Percentiles rank a stretch among this genome's conserved stretches.
These are phyloP conservation scores for Semibalanus balanoides DNA, from an alignment of 1,140 invertebrate genomes.

Conservation along the genomic window DNA sequence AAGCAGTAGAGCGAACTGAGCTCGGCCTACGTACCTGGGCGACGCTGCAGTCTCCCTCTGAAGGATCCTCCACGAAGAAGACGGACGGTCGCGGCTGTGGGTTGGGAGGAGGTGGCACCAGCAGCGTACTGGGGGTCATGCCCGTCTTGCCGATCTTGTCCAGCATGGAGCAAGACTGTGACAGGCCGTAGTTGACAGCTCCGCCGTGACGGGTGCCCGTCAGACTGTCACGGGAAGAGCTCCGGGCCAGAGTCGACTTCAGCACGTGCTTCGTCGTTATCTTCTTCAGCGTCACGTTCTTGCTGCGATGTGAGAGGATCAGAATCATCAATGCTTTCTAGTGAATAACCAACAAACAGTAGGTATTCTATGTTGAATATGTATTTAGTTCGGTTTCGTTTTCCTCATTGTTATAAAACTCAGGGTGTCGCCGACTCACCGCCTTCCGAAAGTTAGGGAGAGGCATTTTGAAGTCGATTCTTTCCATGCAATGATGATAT, in stretches of 20 bases:
- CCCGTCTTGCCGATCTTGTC: neutral
- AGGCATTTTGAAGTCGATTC: too few relatives aligned
- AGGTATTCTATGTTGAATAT: too few relatives aligned
- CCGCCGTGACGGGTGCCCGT: neutral
- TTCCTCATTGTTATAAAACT: too few relatives aligned
- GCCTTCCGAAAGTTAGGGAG: too few relatives aligned
- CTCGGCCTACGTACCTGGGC: neutral
- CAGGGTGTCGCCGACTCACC: too few relatives aligned
- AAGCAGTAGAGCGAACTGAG: too few relatives aligned
- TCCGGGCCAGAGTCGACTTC: constrained; percentile 62
- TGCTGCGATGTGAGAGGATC: too few relatives aligned
- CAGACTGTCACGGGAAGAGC: constrained; percentile 21
- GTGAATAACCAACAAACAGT: too few relatives aligned
- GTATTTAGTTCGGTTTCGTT: too few relatives aligned
- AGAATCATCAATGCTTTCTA: too few relatives aligned
- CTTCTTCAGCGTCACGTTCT: constrained; percentile 64
- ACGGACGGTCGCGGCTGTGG: neutral
- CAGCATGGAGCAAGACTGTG: neutral
- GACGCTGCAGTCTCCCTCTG: neutral
- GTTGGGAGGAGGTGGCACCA: neutral
- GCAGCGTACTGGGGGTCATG: neutral
- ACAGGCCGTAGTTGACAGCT: neutral
- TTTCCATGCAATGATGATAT: too few relatives aligned
- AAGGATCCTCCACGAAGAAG: neutral
- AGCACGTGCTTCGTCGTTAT: constrained; percentile 67